phyloP scores from a whole-genome alignment of 92 coral and sea anemone genomes.

The Umimayanthus kanabou region DNA sequence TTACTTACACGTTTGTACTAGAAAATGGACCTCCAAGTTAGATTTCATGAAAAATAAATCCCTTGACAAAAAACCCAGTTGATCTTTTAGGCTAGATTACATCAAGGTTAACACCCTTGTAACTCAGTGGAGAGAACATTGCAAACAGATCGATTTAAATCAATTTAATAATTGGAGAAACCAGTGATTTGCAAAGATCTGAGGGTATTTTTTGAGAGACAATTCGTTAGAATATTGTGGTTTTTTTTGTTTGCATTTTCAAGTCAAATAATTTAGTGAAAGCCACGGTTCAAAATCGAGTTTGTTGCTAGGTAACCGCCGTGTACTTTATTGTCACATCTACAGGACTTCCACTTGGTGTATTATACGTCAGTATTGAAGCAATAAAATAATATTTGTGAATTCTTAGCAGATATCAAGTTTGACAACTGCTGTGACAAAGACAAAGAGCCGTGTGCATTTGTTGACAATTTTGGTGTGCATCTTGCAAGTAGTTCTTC shows the following conservation, averaged over 20 bases:
- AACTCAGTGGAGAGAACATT: no score
- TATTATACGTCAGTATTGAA: no score
- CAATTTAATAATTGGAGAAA: no score
- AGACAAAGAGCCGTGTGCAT: neutral
- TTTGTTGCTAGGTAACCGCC: neutral
- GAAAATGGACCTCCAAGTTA: no score
- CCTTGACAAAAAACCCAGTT: no score
- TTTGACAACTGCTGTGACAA: neutral
- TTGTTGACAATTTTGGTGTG: neutral
- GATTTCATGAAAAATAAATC: no score
- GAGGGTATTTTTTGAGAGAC: neutral
- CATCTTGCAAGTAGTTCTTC: neutral
- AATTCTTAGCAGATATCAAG: neutral
- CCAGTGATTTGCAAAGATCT: no score
- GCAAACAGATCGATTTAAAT: no score
- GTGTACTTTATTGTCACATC: neutral
- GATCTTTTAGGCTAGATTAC: no score
- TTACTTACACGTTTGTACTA: no score
- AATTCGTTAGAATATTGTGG: neutral
- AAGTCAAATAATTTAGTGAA: neutral
- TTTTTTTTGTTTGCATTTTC: neutral
- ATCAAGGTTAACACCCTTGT: no score
- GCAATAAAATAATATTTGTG: neutral
- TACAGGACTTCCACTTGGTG: neutral
- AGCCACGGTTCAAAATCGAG: neutral